A percentile compares a stretch with the other conserved stretches of the same genome.
phyloP scores from a whole-genome alignment of 2,797 vertebrate genomes.

The Sebastolobus altivelis region DNA sequence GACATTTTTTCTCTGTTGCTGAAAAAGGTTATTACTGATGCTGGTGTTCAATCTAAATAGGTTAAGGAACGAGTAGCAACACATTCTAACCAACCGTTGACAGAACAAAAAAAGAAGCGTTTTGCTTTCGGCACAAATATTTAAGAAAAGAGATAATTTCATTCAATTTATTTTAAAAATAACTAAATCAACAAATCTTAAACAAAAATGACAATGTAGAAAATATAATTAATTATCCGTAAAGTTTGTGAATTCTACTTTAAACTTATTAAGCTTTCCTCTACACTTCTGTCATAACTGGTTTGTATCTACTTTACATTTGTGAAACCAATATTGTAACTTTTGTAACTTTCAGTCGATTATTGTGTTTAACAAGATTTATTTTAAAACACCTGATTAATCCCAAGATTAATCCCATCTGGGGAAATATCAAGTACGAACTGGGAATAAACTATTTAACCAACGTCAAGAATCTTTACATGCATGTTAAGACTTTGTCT shows the following conservation, averaged over 20 bases:
- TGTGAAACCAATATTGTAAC: not conserved
- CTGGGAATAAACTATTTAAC: not conserved
- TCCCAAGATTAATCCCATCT: not conserved
- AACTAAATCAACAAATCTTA: constrained; percentile 1
- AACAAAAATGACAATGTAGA: not conserved
- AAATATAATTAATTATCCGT: not conserved
- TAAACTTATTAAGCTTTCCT: not conserved
- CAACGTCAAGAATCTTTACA: not conserved
- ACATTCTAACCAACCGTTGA: not conserved
- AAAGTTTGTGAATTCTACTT: not conserved
- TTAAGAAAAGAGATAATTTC: not conserved
- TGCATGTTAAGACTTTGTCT: not conserved
- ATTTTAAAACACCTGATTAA: not conserved
- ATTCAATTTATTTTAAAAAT: not conserved
- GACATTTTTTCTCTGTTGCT: not conserved
- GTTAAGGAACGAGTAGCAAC: too few species aligned
- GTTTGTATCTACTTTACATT: not conserved
- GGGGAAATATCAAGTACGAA: not conserved
- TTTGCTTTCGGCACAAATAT: not conserved
- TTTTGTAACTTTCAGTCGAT: not conserved
- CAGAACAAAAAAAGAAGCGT: not conserved
- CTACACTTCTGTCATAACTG: not conserved
- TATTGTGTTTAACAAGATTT: not conserved
- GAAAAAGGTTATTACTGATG: not conserved
- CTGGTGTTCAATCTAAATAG: not conserved